Evolutionary conservation across 2,113 vertebrate species (phyloP).

Genomic region (Danionella cerebrum): DNA sequence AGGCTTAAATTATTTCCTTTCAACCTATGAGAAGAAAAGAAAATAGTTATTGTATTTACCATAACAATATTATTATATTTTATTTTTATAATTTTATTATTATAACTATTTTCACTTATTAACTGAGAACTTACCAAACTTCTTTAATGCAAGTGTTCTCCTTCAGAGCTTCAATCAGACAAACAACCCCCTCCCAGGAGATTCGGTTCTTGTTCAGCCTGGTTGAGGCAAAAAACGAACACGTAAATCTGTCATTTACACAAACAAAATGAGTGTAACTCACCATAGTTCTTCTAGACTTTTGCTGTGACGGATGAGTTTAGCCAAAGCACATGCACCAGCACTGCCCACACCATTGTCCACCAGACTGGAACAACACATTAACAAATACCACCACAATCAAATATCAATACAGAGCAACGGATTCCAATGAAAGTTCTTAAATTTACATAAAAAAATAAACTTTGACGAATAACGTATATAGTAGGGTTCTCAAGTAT

Average conservation of each 20-base stretch:
- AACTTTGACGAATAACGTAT: too few relatives aligned
- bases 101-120: too few relatives aligned
- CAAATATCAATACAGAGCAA: not conserved
- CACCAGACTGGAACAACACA: conserved; percentile 65
- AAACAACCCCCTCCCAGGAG: conserved; percentile 64
- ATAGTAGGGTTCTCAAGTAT: too few relatives aligned
- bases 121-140: conserved; percentile 63
- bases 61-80: not conserved
- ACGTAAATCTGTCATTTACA: not conserved
- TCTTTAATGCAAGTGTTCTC: conserved; percentile 61
- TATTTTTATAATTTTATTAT: too few relatives aligned
- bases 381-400: not conserved
- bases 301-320: conserved; percentile 60
- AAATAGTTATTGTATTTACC: not conserved
- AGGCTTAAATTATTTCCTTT: conserved; percentile 64
- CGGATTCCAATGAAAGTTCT: not conserved
- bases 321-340: conserved; percentile 68
- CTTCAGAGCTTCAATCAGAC: conserved; percentile 62
- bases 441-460: too few relatives aligned
- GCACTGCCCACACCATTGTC: conserved; percentile 68
- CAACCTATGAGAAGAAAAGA: conserved; percentile 57
- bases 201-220: conserved; percentile 76
- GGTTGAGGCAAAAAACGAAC: not conserved
- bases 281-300: conserved; percentile 72
- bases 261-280: conserved; percentile 15